Evolutionary conservation across 2,888 invertebrate genomes (phyloP), one percentile per base, ranked within the genome.

Genomic region (Mythimna vitellina): DNA sequence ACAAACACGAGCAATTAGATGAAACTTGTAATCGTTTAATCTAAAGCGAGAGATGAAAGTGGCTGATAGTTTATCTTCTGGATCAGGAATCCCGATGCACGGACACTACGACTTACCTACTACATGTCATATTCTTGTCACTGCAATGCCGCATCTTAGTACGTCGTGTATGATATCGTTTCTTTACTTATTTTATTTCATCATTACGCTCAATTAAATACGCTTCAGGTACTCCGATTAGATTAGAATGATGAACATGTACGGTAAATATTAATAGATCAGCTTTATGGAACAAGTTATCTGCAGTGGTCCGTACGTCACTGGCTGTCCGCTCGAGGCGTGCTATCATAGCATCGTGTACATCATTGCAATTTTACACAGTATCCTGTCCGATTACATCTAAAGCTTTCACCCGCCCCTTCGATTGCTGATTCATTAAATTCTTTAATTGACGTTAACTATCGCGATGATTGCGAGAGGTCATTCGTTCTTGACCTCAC

Each of bases 11-110:
- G 92, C 95, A 95, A 95, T 96, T 96, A 96, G 92, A 94, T 88
- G 92, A 91, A 94, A 93, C 93, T 89, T 89, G 92, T 93, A 94
- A 96, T 95, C 95, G 91, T 92, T 92, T 93, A 93, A 96, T 95
- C 95, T 92, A 89, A 91, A 90, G 87, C 89, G 87, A 90, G 86
- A 95, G 96, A 96, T 96, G 96, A 96, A 96, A 96, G 96, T 95
- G 86, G 82, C 84, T 88, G 96, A 96, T 96, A 95, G 88, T 85
- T 84, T 90, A 89, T 90, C 88, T 82, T 63, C 78, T 76, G 81
- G 82, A 90, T 91, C 89, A 83, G 82, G 85, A 86, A 76, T 79
- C 84, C 82, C 85, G 82, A 85, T 84, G 85, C 87, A 85, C 87
- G 86, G 71, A 86, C 84, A 61, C 81, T 76, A 71, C 86, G 85